Evolutionary conservation across 2,797 vertebrate genomes (phyloP).

Genomic region (Falco cherrug): DNA sequence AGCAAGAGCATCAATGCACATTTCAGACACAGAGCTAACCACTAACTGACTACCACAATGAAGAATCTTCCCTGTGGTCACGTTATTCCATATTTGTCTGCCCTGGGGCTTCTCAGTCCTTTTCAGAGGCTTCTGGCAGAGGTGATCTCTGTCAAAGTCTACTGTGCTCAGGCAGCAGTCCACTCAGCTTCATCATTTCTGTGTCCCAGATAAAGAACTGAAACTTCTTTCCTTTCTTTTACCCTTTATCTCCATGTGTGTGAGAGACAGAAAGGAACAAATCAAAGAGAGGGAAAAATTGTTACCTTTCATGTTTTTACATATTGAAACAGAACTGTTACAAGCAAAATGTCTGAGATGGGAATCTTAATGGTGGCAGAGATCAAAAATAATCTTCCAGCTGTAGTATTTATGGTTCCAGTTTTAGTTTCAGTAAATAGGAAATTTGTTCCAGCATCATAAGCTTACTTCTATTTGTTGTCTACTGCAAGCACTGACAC

Average conservation of each 20-base stretch:
- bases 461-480: constrained; percentile 59
- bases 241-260: background rate
- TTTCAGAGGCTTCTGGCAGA: background rate
- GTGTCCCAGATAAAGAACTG: background rate
- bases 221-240: constrained; percentile 15
- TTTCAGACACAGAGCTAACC: background rate
- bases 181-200: background rate
- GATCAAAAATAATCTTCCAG: constrained; percentile 71
- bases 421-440: constrained; percentile 55
- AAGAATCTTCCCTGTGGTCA: background rate
- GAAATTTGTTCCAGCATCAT: constrained; percentile 55
- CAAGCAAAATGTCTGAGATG: constrained; percentile 40
- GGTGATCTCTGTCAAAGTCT: background rate
- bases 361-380: constrained; percentile 45
- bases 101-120: background rate
- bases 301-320: background rate
- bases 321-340: constrained; percentile 16
- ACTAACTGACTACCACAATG: background rate
- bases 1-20: rapidly evolving
- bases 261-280: background rate
- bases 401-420: constrained; percentile 58
- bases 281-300: background rate
- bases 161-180: background rate
- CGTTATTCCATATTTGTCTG: background rate
- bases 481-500: constrained; percentile 48